Evolutionary conservation across 2,888 invertebrate species (phyloP), one percentile per base, ranked within the genome.

Genomic region (Elysia crispata): DNA sequence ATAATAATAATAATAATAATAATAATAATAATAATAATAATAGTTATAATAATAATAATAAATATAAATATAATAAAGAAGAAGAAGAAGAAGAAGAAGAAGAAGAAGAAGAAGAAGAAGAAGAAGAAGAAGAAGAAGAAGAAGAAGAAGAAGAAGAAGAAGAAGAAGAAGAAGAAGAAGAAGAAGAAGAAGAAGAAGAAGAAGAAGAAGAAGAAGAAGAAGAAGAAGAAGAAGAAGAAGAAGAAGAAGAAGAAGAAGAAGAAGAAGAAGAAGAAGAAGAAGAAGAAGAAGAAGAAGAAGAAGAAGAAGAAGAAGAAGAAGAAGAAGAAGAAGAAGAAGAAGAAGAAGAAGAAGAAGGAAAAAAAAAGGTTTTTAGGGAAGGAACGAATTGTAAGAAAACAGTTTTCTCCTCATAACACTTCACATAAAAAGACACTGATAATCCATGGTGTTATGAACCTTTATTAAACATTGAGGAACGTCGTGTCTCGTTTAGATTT

Each of bases 211-310:
- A 74, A 74, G 74, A 74, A 74, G 74, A 74, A 74, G 74, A 74
- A 74, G 74, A 74, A 74, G 74, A 74, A 74, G 74, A 74, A 74
- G 74, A 74, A 74, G 74, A 74, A 74, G 74, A 74, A 74, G 74
- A 74, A 74, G 74, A 74, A 70, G 70, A 74, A 74, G 74, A 74
- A 76, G 76, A 76, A 76, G 64, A 76, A 76, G 76, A 76, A 76
- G 76, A 76, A 76, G 76, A 76, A 76, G 64, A 76, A 76, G 64
- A 76, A 76, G 76, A 67, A 77, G 77, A 67, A 77, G 77, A 67
- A 77, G 69, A 50, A 77, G 77, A 50, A 77, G 67, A 28, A 77
- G 5, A 28, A 64, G 30, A 33, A 75, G 13, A 33, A 60, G 30
- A 33, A 75, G 30, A 33, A 75, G 15, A 33, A 57, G 1, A 33